Percentiles rank a stretch among this genome's conserved stretches.
Evolutionary conservation across 2,797 vertebrate genomes (phyloP).

Genomic region (Enteromius argenteus): DNA sequence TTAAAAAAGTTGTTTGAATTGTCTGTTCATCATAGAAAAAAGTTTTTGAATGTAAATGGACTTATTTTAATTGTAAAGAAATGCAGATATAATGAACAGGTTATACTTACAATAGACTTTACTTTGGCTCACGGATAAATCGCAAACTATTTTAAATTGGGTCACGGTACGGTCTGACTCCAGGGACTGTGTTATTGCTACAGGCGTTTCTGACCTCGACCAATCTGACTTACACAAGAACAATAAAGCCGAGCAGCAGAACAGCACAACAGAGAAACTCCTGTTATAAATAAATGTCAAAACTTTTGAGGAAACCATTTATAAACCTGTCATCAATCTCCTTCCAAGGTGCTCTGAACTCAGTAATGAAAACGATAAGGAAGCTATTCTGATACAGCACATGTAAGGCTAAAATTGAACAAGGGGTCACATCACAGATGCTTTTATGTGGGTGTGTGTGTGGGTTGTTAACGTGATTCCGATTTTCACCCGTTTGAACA

Average conservation of each 20-base stretch:
- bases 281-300: constrained; percentile 61
- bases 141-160: constrained; percentile 33
- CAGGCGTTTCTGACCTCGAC: constrained; percentile 44
- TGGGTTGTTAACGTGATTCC: neutral
- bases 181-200: constrained; percentile 51
- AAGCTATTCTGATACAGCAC: constrained; percentile 29
- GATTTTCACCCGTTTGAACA: neutral
- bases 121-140: constrained; percentile 20
- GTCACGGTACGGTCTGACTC: constrained; percentile 21
- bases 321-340: constrained; percentile 54
- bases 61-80: neutral
- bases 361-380: constrained; percentile 36
- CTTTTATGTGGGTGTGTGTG: neutral
- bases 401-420: constrained; percentile 2
- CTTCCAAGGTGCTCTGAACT: constrained; percentile 29
- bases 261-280: constrained; percentile 41
- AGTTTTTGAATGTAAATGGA: too few relatives aligned
- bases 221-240: constrained; percentile 55
- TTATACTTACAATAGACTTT: neutral
- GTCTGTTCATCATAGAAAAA: too few relatives aligned
- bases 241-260: constrained; percentile 51
- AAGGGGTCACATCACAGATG: constrained; percentile 28
- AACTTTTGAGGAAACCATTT: constrained; percentile 53
- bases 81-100: neutral
- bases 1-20: too few relatives aligned